Percentiles rank a stretch among this genome's conserved stretches.
Conservation (phyloP, 2,888 invertebrate species). For the Bursaphelenchus okinawaensis region DNA sequence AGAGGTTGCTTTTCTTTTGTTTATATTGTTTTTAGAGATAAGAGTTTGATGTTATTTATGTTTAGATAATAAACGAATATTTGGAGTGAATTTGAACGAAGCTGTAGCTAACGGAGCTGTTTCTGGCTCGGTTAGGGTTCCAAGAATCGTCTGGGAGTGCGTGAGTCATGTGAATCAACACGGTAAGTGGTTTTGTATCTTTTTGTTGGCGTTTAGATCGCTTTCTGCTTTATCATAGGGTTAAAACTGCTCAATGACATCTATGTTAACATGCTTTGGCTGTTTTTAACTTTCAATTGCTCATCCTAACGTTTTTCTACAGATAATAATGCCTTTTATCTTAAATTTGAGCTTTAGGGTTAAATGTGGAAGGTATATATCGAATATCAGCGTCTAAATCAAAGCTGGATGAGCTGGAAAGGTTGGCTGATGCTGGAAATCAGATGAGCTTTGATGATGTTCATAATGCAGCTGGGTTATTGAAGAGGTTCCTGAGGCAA, state of each 20-base stretch:
- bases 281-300: too few relatives aligned
- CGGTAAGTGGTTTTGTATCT: constrained; percentile 58
- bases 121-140: constrained; percentile 84
- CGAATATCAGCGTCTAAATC: constrained; percentile 51
- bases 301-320: too few relatives aligned
- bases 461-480: constrained; percentile 51
- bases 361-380: constrained; percentile 54
- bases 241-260: too few relatives aligned
- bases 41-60: background rate
- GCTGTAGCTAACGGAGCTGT: constrained; percentile 72
- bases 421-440: constrained; percentile 31
- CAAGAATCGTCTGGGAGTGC: constrained; percentile 84
- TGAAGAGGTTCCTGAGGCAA: constrained; percentile 54
- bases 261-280: too few relatives aligned
- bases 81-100: constrained; percentile 80
- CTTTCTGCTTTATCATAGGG: too few relatives aligned
- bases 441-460: constrained; percentile 37
- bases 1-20: too few relatives aligned
- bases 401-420: constrained; percentile 48
- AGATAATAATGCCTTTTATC: too few relatives aligned
- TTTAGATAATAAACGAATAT: constrained; percentile 58
- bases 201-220: too few relatives aligned
- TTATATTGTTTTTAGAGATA: too few relatives aligned
- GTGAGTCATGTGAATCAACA: constrained; percentile 80
- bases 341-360: constrained; percentile 29